Evolutionary conservation across 2,888 invertebrate species (phyloP).

Genomic region (Lithophane ornitopus): DNA sequence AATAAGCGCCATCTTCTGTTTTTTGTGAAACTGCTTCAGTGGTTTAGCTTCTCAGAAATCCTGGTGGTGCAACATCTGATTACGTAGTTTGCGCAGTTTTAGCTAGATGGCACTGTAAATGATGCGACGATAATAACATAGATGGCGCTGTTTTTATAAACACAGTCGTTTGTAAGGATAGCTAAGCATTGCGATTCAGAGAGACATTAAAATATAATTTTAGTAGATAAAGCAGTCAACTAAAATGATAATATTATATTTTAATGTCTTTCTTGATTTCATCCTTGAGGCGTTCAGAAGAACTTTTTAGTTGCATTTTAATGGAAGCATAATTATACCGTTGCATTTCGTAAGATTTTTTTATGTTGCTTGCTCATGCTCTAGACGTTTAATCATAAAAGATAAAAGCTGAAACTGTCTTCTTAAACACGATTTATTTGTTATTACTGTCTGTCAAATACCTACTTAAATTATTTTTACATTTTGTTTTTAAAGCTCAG

Average conservation of each 20-base stretch:
- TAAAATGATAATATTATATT: too few species aligned
- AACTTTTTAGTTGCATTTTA: too few species aligned
- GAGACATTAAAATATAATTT: too few species aligned
- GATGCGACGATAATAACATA: background rate
- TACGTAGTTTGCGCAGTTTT: background rate
- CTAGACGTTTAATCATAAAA: background rate
- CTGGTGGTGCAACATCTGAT: rapidly evolving
- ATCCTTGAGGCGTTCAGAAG: too few species aligned
- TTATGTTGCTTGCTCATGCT: background rate
- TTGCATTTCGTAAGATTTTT: background rate
- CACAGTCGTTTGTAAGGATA: background rate
- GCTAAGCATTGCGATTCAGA: background rate
- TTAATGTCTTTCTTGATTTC: background rate
- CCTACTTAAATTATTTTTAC: background rate
- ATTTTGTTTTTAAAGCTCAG: background rate
- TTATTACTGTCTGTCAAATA: conserved; percentile 29
- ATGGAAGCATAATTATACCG: background rate
- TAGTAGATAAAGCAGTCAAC: too few species aligned
- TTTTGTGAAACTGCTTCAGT: background rate
- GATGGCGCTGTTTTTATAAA: conserved; percentile 11
- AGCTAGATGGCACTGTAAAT: conserved; percentile 19
- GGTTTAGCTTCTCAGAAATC: too few species aligned
- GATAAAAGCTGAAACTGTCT: background rate
- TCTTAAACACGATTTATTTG: conserved; percentile 4
- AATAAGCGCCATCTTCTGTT: conserved; percentile 26